Evolutionary conservation across 2,797 vertebrate species (phyloP).

Genomic region (Carapus acus): DNA sequence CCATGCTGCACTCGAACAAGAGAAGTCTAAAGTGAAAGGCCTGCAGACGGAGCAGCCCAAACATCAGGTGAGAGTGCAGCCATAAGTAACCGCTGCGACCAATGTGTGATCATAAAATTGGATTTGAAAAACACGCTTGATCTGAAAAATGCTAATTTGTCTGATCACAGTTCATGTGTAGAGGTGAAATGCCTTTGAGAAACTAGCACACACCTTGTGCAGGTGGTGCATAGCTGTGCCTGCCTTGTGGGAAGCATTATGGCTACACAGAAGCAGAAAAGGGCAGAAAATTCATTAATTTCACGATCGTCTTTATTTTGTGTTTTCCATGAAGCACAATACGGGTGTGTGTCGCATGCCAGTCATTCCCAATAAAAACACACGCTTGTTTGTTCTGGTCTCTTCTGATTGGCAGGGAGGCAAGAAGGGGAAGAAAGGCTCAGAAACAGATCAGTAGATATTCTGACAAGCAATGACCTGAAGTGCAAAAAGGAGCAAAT

Average conservation of each 20-base stretch:
- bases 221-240: no score
- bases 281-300: background rate
- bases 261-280: no score
- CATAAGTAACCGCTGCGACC: background rate
- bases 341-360: background rate
- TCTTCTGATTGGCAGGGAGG: constrained; percentile 72
- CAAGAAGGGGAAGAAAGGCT: constrained; percentile 81
- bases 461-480: constrained; percentile 28
- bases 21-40: constrained; percentile 89
- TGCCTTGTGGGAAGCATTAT: no score
- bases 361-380: background rate
- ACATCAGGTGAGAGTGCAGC: constrained; percentile 68
- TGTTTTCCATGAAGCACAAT: background rate
- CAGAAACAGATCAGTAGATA: constrained; percentile 78
- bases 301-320: background rate
- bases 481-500: constrained; percentile 37
- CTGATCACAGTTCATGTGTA: background rate
- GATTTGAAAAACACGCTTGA: no score
- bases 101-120: background rate
- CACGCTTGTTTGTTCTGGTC: constrained; percentile 9
- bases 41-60: constrained; percentile 87
- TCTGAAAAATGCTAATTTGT: background rate
- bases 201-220: no score
- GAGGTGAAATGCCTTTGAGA: background rate
- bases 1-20: constrained; percentile 88